These are phyloP conservation scores for Prochilodus magdalenae DNA, from an alignment of 2,113 vertebrate species.

Conservation along the genomic window DNA sequence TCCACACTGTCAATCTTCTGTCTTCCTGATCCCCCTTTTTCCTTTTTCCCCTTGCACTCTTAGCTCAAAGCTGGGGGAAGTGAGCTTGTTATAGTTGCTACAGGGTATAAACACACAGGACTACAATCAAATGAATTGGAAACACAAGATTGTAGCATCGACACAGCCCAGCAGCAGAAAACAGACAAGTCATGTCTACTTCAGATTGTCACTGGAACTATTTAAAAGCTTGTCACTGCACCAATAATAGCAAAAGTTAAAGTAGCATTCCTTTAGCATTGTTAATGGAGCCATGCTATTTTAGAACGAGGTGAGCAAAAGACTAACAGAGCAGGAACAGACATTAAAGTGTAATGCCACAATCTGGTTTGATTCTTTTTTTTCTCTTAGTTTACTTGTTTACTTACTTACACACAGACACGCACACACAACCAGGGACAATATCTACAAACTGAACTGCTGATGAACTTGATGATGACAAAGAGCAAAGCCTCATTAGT, in stretches of 20 bases:
- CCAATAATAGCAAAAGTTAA: background rate
- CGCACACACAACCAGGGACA: background rate
- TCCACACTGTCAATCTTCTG: slow-evolving; percentile 2
- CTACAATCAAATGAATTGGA: background rate
- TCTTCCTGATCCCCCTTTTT: slow-evolving; percentile 26
- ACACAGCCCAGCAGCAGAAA: background rate
- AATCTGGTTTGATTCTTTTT: no score
- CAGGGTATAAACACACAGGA: slow-evolving; percentile 1
- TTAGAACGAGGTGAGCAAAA: no score
- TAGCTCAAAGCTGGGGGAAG: slow-evolving; percentile 7
- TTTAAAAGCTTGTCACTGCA: background rate
- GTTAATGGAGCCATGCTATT: background rate
- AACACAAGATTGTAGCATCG: background rate
- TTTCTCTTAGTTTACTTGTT: no score
- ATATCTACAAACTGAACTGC: background rate
- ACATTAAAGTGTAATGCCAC: no score
- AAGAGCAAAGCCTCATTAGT: no score
- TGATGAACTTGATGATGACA: no score
- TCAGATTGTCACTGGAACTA: background rate
- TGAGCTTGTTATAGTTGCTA: background rate
- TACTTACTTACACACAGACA: background rate
- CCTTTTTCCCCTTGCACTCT: background rate
- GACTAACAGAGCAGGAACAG: no score
- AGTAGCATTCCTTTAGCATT: background rate
- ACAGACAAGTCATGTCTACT: background rate